These are phyloP conservation scores for Shinisaurus crocodilurus DNA, from an alignment of 2,113 vertebrate species.

Conservation along the genomic window DNA sequence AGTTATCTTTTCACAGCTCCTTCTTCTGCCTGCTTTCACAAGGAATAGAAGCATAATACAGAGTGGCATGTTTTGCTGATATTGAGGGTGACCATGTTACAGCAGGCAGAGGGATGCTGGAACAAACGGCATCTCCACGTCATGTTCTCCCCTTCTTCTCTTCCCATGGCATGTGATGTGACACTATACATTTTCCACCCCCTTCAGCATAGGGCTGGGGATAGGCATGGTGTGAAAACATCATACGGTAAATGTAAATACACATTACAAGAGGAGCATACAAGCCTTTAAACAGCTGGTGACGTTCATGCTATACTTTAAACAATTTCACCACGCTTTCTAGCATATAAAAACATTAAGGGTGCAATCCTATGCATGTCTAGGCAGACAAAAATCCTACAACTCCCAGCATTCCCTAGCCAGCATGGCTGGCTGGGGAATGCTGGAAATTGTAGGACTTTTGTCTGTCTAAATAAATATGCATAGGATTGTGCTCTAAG, in stretches of 20 bases:
- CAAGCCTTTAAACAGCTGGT: not conserved
- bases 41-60: not conserved
- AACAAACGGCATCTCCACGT: not conserved
- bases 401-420: no score
- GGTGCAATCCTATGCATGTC: no score
- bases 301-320: not conserved
- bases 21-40: not conserved
- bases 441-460: no score
- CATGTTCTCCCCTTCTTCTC: not conserved
- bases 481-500: no score
- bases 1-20: not conserved
- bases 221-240: not conserved
- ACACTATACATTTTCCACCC: not conserved
- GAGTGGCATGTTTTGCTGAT: not conserved
- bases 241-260: not conserved
- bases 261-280: not conserved
- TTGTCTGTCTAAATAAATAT: no score
- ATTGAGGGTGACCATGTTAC: not conserved
- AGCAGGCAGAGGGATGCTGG: not conserved
- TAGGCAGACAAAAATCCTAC: no score
- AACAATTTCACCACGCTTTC: accelerated
- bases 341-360: not conserved
- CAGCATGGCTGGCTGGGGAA: no score
- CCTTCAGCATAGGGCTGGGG: not conserved
- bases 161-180: not conserved